phyloP scores from a whole-genome alignment of 2,113 vertebrate genomes.

The Cygnus buccinator region DNA sequence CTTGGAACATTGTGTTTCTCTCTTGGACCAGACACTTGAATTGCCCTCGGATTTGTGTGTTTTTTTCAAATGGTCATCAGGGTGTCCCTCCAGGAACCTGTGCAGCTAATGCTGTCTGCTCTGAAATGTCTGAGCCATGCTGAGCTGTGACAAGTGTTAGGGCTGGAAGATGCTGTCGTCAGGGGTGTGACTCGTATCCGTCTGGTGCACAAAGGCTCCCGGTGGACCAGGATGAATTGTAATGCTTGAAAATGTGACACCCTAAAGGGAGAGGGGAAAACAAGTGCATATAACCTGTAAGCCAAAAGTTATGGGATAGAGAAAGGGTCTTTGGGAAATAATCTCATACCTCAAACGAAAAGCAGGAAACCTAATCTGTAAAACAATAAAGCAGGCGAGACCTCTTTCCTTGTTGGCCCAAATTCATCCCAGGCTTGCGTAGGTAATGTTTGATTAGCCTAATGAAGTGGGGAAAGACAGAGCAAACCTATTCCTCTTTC shows the following conservation, averaged over 20 bases:
- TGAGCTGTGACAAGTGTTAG: not conserved
- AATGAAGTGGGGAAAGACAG: conserved; percentile 48
- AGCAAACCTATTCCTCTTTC: conserved; percentile 26
- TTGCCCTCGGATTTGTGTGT: not conserved
- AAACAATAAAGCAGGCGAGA: conserved; percentile 64
- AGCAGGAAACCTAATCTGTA: conserved; percentile 71
- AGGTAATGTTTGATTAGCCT: conserved; percentile 67
- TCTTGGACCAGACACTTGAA: conserved; percentile 15
- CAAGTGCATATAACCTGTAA: not conserved
- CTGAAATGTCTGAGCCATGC: not conserved
- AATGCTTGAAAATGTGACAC: not conserved
- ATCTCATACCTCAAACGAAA: conserved; percentile 13
- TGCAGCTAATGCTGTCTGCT: not conserved
- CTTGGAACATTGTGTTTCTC: conserved; percentile 60
- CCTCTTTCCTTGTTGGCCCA: conserved; percentile 70
- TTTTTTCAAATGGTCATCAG: not conserved
- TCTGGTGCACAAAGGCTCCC: not conserved
- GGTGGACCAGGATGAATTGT: not conserved
- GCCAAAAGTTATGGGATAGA: not conserved
- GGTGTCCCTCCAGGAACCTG: conserved; percentile 22
- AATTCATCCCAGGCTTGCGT: conserved; percentile 65
- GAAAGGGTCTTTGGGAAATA: conserved; percentile 47
- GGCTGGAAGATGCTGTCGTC: conserved; percentile 12
- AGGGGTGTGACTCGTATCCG: not conserved
- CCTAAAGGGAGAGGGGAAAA: not conserved